Evolutionary conservation across 2,797 vertebrate genomes (phyloP).

Genomic region (Stomatorhinus walkeri): DNA sequence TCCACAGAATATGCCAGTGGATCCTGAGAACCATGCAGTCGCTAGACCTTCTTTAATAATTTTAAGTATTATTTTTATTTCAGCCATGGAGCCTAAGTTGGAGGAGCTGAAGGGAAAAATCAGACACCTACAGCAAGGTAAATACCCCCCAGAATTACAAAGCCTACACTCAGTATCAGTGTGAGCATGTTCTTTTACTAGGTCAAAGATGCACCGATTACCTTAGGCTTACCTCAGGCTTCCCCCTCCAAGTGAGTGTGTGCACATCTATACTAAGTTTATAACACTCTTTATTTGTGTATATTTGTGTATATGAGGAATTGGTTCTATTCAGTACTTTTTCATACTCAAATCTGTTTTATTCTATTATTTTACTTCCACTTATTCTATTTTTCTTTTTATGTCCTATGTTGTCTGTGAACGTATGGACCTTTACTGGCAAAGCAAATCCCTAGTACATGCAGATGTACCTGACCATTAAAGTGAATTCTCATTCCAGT

Average conservation of each 20-base stretch:
- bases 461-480: background rate
- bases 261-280: background rate
- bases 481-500: background rate
- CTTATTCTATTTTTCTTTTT: background rate
- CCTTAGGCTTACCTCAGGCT: background rate
- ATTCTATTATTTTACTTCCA: background rate
- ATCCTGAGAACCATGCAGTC: background rate
- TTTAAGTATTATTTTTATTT: slow-evolving; percentile 13
- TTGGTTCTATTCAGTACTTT: background rate
- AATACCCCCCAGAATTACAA: background rate
- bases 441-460: background rate
- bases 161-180: background rate
- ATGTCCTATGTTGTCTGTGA: background rate
- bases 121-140: slow-evolving; percentile 38
- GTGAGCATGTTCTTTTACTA: background rate
- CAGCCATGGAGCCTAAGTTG: slow-evolving; percentile 26
- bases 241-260: background rate
- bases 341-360: background rate
- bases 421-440: background rate
- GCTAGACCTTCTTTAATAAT: background rate
- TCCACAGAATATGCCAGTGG: background rate
- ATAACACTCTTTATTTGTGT: background rate
- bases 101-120: slow-evolving; percentile 33
- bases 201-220: background rate
- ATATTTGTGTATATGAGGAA: background rate